Percentiles rank a stretch among this genome's conserved stretches.
These are phyloP conservation scores for Microchirus variegatus DNA, from an alignment of 2,797 vertebrate genomes.

Conservation along the genomic window DNA sequence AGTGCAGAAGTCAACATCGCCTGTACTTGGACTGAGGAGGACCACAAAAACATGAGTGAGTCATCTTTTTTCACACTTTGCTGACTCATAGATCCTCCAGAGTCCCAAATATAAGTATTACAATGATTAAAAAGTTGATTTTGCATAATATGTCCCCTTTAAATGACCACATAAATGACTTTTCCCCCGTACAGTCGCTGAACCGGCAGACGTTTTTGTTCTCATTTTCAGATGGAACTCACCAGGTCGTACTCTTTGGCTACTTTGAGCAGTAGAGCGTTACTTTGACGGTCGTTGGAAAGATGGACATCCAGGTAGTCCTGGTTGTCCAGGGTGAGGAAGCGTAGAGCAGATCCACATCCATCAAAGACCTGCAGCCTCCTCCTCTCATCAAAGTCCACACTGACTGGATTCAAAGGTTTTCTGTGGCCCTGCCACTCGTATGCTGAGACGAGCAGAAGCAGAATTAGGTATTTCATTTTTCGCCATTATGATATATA, in stretches of 20 bases:
- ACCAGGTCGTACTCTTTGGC: slow-evolving; percentile 95
- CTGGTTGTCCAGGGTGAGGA: slow-evolving; percentile 78
- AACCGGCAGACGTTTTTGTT: neutral
- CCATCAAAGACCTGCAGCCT: slow-evolving; percentile 83
- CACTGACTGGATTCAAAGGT: slow-evolving; percentile 74
- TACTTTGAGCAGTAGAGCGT: slow-evolving; percentile 87
- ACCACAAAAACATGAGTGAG: no score
- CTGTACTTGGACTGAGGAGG: no score
- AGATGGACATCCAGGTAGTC: slow-evolving; percentile 81
- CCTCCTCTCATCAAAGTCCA: slow-evolving; percentile 83
- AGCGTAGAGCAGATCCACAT: slow-evolving; percentile 79
- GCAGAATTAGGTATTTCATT: neutral
- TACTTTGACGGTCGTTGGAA: slow-evolving; percentile 83
- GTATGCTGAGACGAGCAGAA: slow-evolving; percentile 71
- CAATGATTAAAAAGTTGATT: no score
- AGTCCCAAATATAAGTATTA: no score
- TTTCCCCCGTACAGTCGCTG: no score
- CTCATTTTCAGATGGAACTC: slow-evolving; percentile 28
- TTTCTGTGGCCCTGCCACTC: slow-evolving; percentile 90
- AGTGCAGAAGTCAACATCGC: no score
- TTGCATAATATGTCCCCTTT: no score
- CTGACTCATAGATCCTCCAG: no score
- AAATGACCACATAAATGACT: no score
- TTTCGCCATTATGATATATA: neutral
- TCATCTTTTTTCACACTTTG: no score